These are phyloP conservation scores for Saimiri boliviensis DNA, from an alignment of 2,113 vertebrate genomes.

Conservation along the genomic window DNA sequence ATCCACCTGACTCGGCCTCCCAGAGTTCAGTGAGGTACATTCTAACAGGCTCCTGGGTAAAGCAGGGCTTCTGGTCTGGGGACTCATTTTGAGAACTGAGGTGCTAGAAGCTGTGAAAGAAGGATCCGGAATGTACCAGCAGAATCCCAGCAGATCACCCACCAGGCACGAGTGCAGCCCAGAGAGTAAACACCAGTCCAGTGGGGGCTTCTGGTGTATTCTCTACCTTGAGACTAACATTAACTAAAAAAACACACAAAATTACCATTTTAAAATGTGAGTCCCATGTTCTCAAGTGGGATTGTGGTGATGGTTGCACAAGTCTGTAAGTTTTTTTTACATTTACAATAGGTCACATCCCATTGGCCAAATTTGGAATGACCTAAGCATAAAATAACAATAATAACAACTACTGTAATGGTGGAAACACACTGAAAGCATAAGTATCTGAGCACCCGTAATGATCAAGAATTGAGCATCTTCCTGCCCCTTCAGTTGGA, in stretches of 20 bases:
- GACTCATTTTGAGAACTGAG: background rate
- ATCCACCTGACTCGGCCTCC: background rate
- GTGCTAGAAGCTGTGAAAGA: background rate
- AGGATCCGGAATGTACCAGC: background rate
- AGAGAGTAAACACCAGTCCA: rapidly evolving
- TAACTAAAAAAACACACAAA: background rate
- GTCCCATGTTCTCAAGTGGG: background rate
- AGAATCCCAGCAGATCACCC: background rate
- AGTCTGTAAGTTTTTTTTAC: background rate
- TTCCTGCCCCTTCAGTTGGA: background rate
- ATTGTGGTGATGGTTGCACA: background rate
- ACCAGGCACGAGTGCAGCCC: background rate
- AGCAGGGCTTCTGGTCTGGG: background rate
- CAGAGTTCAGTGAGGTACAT: no score
- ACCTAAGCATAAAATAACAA: background rate
- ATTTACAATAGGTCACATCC: background rate
- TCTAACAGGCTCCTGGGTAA: background rate
- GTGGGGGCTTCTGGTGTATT: rapidly evolving
- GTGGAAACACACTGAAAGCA: no score
- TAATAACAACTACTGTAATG: background rate
- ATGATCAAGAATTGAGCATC: background rate
- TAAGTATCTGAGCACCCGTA: background rate
- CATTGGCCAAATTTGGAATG: background rate
- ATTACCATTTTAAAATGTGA: background rate
- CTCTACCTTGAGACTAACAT: background rate